A percentile compares a stretch with the other conserved stretches of the same genome.
Evolutionary conservation across 2,113 vertebrate species (phyloP).

Genomic region (Oriolus oriolus): DNA sequence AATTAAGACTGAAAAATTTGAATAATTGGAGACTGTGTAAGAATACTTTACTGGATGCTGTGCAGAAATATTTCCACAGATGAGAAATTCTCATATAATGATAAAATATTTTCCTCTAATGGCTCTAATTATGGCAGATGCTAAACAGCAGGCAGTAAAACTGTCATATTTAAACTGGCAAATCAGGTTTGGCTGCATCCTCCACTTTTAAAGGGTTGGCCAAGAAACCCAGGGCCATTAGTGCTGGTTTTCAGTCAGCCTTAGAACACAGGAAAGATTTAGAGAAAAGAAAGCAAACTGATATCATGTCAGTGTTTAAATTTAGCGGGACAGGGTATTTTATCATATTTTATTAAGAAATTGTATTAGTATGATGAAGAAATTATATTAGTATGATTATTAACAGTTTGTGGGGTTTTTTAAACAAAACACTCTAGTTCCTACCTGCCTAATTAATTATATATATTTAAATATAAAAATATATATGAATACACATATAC

Average conservation of each 20-base stretch:
- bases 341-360: neutral
- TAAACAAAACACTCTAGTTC: neutral
- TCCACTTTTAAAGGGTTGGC: neutral
- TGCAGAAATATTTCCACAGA: conserved; percentile 4
- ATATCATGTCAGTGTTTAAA: neutral
- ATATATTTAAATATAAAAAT: neutral
- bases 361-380: too few relatives aligned
- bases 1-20: conserved; percentile 4
- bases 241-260: neutral
- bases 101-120: conserved; percentile 23
- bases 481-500: neutral
- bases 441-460: neutral
- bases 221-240: neutral
- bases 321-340: neutral
- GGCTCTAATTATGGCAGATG: neutral
- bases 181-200: neutral
- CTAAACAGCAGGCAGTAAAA: conserved; percentile 23
- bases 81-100: conserved; percentile 1
- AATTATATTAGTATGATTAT: too few relatives aligned
- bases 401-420: neutral
- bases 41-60: neutral
- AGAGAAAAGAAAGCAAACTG: neutral
- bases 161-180: neutral
- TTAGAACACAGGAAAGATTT: neutral
- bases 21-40: neutral